A percentile compares a stretch with the other conserved stretches of the same genome.
Conservation (phyloP, 2,888 invertebrate species). For the Cephus pulcher region DNA sequence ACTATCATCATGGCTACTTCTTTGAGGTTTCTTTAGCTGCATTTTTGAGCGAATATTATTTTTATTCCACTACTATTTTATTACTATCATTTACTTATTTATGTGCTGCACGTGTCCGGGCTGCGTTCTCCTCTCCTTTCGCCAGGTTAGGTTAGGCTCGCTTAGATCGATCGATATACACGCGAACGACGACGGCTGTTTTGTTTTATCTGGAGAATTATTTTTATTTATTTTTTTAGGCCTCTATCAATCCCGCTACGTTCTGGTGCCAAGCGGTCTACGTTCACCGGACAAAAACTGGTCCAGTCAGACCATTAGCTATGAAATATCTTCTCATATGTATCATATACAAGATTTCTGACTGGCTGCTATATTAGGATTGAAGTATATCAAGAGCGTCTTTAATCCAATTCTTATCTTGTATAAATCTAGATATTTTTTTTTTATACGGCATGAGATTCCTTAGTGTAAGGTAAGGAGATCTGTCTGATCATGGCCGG, state of each 20-base stretch:
- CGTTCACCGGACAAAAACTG: slow-evolving; percentile 49
- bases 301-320: slow-evolving; percentile 33
- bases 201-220: not conserved
- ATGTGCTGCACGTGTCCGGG: not conserved
- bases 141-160: not conserved
- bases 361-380: not conserved
- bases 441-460: slow-evolving; percentile 9
- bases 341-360: not conserved
- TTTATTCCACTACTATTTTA: not conserved
- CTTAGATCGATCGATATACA: not conserved
- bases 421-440: slow-evolving; percentile 21
- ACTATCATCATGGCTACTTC: slow-evolving; percentile 1
- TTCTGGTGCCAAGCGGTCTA: slow-evolving; percentile 59
- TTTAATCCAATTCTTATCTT: not conserved
- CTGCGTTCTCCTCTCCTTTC: not conserved
- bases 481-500: slow-evolving; percentile 39
- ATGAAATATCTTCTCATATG: not conserved
- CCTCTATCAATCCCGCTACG: not conserved
- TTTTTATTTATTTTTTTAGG: not conserved
- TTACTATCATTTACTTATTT: not conserved
- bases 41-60: not conserved
- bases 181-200: not conserved
- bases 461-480: slow-evolving; percentile 28
- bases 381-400: not conserved
- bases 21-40: not conserved